Conservation (phyloP, 2,888 invertebrate species). For the Lasioglossum malachurum region DNA sequence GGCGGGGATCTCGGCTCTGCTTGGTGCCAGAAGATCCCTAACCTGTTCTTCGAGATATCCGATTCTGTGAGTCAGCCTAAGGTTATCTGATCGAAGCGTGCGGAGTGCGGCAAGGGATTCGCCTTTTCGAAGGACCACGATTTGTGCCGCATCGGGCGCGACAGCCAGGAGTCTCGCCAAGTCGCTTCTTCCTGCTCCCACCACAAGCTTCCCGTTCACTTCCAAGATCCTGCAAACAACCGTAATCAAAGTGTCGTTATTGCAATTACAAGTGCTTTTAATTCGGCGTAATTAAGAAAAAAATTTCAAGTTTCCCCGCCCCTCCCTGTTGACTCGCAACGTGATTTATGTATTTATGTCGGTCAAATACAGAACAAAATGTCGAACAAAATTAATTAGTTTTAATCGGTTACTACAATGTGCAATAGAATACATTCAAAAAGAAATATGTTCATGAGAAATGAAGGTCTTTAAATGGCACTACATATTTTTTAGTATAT, state of each 20-base stretch:
- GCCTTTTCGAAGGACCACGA: conserved; percentile 87
- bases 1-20: conserved; percentile 71
- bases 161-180: conserved; percentile 88
- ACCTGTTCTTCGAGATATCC: conserved; percentile 96
- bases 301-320: too few species aligned
- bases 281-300: too few species aligned
- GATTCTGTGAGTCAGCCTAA: conserved; percentile 94
- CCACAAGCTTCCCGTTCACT: conserved; percentile 91
- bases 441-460: too few species aligned
- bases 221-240: conserved; percentile 89
- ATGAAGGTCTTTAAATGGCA: too few species aligned
- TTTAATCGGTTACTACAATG: too few species aligned
- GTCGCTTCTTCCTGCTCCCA: conserved; percentile 90
- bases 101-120: conserved; percentile 81
- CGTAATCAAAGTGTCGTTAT: background rate
- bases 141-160: conserved; percentile 88
- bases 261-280: background rate
- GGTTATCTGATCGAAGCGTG: conserved; percentile 90
- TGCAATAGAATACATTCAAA: too few species aligned
- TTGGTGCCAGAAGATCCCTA: conserved; percentile 80
- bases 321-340: too few species aligned
- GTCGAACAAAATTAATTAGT: too few species aligned
- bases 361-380: too few species aligned
- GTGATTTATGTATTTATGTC: too few species aligned
- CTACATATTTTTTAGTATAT: too few species aligned